phyloP scores from a whole-genome alignment of 2,888 invertebrate genomes.

The Galerucella calmariensis region DNA sequence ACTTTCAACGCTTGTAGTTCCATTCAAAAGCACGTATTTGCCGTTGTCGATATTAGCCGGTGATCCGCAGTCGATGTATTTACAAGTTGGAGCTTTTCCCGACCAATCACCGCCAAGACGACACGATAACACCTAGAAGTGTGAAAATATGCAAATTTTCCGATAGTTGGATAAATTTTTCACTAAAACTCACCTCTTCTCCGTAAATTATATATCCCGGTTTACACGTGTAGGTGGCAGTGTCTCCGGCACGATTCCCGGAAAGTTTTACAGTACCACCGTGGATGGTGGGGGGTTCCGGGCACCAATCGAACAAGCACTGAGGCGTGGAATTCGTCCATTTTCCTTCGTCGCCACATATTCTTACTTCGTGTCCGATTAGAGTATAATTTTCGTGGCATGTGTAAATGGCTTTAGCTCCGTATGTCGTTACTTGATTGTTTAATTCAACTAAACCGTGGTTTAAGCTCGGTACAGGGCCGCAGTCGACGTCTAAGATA shows the following conservation, averaged over 20 bases:
- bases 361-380: slow-evolving; percentile 76
- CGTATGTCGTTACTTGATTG: slow-evolving; percentile 81
- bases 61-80: slow-evolving; percentile 87
- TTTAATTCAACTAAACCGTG: slow-evolving; percentile 78
- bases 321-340: slow-evolving; percentile 85
- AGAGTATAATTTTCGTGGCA: slow-evolving; percentile 89
- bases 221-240: slow-evolving; percentile 84
- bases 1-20: slow-evolving; percentile 84
- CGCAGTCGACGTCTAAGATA: slow-evolving; percentile 82
- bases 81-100: slow-evolving; percentile 81
- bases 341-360: slow-evolving; percentile 78
- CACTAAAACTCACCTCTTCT: slow-evolving; percentile 57
- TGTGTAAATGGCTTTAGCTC: slow-evolving; percentile 79
- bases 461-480: slow-evolving; percentile 73
- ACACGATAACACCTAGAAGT: slow-evolving; percentile 77
- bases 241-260: slow-evolving; percentile 83
- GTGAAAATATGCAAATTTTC: slow-evolving; percentile 35
- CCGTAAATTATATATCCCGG: slow-evolving; percentile 87
- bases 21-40: slow-evolving; percentile 76
- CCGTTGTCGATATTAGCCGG: slow-evolving; percentile 85
- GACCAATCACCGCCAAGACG: slow-evolving; percentile 89
- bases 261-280: slow-evolving; percentile 79
- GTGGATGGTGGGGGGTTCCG: slow-evolving; percentile 80
- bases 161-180: neutral
- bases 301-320: slow-evolving; percentile 90